phyloP scores from a whole-genome alignment of 2,797 vertebrate species.

The Pseudochirops cupreus region DNA sequence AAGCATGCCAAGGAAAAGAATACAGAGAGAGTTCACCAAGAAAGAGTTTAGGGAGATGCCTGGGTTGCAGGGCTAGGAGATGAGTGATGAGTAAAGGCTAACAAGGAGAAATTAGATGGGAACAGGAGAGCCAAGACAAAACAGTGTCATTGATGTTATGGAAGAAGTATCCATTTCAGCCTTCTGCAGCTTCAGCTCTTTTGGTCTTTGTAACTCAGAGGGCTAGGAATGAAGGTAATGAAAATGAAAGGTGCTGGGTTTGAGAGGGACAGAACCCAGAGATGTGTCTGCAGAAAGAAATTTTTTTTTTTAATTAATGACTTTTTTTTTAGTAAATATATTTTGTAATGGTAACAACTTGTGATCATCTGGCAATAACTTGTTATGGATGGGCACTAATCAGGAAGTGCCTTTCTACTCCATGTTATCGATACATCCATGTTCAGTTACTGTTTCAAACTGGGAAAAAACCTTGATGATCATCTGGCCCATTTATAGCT shows the following conservation, averaged over 20 bases:
- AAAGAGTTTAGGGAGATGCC: background rate
- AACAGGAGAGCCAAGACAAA: background rate
- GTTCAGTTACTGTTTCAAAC: too few species aligned
- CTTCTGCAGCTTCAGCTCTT: background rate
- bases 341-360: background rate
- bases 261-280: background rate
- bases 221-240: background rate
- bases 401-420: background rate
- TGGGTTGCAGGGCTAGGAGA: background rate
- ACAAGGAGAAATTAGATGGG: background rate
- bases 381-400: background rate
- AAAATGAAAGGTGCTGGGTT: background rate
- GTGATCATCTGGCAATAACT: background rate
- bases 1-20: background rate
- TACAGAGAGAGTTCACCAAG: background rate
- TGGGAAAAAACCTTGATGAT: too few species aligned
- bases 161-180: background rate
- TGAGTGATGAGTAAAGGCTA: background rate
- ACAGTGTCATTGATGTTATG: background rate
- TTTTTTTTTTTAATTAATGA: background rate
- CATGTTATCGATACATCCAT: background rate
- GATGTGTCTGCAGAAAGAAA: background rate
- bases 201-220: background rate
- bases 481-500: background rate
- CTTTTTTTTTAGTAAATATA: background rate